Conservation (phyloP, 2,888 invertebrate genomes). For the Dascillus cervinus region DNA sequence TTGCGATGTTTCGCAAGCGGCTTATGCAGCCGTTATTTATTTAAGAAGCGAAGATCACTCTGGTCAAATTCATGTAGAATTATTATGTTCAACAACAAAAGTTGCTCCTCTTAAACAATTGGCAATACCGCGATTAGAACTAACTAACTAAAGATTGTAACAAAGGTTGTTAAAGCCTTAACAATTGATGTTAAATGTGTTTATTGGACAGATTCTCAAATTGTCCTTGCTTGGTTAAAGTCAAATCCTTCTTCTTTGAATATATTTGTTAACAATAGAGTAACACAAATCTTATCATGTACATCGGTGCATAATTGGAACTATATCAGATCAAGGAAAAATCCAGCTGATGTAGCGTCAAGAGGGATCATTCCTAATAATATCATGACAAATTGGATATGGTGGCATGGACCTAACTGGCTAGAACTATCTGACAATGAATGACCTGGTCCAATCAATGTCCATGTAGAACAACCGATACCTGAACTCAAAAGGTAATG, state of each 20-base stretch:
- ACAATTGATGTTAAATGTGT: too few species aligned
- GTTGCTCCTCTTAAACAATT: constrained; percentile 1
- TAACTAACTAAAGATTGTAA: too few species aligned
- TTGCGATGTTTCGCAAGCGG: not conserved
- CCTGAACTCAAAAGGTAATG: too few species aligned
- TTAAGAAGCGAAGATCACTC: not conserved
- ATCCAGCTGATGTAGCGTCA: constrained; percentile 1
- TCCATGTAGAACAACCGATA: too few species aligned
- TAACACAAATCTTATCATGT: too few species aligned
- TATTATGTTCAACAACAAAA: not conserved
- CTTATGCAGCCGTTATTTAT: constrained; percentile 1
- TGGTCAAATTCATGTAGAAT: not conserved
- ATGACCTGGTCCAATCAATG: not conserved
- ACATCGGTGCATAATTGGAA: too few species aligned
- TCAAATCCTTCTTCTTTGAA: not conserved
- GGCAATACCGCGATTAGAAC: constrained; percentile 3
- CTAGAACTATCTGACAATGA: not conserved
- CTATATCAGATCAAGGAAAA: not conserved
- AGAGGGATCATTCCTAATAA: not conserved
- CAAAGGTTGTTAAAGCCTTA: too few species aligned
- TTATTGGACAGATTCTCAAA: constrained; percentile 1
- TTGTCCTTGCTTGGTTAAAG: not conserved
- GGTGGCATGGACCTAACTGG: not conserved
- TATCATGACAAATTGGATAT: not conserved
- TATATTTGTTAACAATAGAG: not conserved